A percentile compares a stretch with the other conserved stretches of the same genome.
These are phyloP conservation scores for Nasonovia ribisnigri DNA, from an alignment of 2,888 invertebrate species.

Conservation along the genomic window DNA sequence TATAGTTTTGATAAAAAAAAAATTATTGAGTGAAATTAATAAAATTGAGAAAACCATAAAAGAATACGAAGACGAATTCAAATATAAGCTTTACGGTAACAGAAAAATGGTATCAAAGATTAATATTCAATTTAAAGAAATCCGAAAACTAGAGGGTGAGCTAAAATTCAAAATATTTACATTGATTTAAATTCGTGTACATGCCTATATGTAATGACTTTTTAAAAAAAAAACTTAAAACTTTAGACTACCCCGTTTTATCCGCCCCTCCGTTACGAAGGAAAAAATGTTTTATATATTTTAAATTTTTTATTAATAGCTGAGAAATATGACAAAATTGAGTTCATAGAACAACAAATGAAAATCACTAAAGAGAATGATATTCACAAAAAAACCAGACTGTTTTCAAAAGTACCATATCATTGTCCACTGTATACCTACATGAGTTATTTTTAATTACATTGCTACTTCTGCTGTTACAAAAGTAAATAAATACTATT, in stretches of 20 bases:
- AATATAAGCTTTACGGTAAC: not conserved
- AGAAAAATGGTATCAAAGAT: not conserved
- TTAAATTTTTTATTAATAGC: not conserved
- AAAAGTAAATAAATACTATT: not conserved
- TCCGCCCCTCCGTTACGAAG: not conserved
- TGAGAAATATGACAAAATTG: not conserved
- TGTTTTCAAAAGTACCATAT: not conserved
- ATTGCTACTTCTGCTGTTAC: not conserved
- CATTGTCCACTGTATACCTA: no score
- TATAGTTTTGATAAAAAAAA: not conserved
- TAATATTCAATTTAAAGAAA: slow-evolving; percentile 19
- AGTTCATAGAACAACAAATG: not conserved
- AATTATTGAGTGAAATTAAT: not conserved
- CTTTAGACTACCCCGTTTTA: not conserved
- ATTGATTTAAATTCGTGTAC: not conserved
- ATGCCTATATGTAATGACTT: not conserved
- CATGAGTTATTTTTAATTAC: not conserved
- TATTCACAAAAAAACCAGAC: not conserved
- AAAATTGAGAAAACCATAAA: not conserved
- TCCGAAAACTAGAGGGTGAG: not conserved
- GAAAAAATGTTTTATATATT: not conserved
- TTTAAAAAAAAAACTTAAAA: not conserved
- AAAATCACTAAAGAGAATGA: not conserved
- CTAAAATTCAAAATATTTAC: not conserved
- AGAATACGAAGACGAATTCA: slow-evolving; percentile 23